Evolutionary conservation across 2,888 invertebrate species (phyloP).

Genomic region (Polylopha cassiicola): DNA sequence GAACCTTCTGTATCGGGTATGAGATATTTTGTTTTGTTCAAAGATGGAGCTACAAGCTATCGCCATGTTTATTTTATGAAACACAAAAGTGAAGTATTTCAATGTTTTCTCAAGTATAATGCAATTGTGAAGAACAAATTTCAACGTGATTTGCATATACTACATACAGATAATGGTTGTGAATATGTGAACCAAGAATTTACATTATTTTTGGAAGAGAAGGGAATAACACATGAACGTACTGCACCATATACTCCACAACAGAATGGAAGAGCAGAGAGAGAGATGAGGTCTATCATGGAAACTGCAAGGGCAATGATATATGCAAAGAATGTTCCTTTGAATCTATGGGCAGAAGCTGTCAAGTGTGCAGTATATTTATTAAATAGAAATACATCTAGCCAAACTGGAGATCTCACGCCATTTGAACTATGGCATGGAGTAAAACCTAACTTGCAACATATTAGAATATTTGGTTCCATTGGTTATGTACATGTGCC

Average conservation of each 20-base stretch:
- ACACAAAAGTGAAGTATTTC: conserved; percentile 18
- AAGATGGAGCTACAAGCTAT: conserved; percentile 18
- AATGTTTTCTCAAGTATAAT: conserved; percentile 15
- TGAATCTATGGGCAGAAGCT: conserved; percentile 45
- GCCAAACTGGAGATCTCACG: conserved; percentile 27
- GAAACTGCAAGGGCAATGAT: conserved; percentile 34
- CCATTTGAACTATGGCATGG: conserved; percentile 37
- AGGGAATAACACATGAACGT: conserved; percentile 32
- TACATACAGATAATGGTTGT: conserved; percentile 19
- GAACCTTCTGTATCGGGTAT: conserved; percentile 14
- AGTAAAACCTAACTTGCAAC: conserved; percentile 24
- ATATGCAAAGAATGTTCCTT: conserved; percentile 25
- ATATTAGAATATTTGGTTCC: conserved; percentile 32
- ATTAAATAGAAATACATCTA: conserved; percentile 38
- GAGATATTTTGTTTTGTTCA: conserved; percentile 24
- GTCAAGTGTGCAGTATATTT: conserved; percentile 38
- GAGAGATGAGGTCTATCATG: conserved; percentile 37
- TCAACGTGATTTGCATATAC: conserved; percentile 1
- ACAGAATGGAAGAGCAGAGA: conserved; percentile 36
- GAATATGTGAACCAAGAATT: conserved; percentile 19
- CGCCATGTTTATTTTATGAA: conserved; percentile 13
- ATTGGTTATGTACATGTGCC: conserved; percentile 37
- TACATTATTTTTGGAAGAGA: conserved; percentile 23
- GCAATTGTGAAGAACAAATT: conserved; percentile 15
- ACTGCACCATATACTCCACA: conserved; percentile 36